Evolutionary conservation across 2,888 invertebrate species (phyloP).

Genomic region (Drosophila conformis): DNA sequence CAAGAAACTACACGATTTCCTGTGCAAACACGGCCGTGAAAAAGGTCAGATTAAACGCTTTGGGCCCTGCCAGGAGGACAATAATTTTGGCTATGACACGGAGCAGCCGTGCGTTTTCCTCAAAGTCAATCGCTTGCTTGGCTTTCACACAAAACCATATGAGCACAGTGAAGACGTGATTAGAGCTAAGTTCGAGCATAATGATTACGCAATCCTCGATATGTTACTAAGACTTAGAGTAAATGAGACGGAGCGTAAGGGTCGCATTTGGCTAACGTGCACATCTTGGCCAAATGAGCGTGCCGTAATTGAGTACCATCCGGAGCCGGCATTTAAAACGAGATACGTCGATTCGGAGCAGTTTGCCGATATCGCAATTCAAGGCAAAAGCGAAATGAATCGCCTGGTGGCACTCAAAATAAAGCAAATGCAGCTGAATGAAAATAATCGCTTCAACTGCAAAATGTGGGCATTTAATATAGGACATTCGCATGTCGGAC

Average conservation of each 20-base stretch:
- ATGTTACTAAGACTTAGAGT: slow-evolving; percentile 1
- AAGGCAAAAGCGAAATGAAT: slow-evolving; percentile 37
- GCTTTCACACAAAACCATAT: slow-evolving; percentile 47
- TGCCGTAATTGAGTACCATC: slow-evolving; percentile 29
- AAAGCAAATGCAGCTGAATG: slow-evolving; percentile 17
- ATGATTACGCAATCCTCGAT: slow-evolving; percentile 19
- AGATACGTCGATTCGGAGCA: slow-evolving; percentile 37
- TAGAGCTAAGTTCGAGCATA: background rate
- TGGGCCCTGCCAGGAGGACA: slow-evolving; percentile 37
- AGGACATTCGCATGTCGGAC: slow-evolving; percentile 13
- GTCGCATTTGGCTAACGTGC: slow-evolving; percentile 60
- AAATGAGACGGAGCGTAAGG: background rate
- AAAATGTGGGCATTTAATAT: slow-evolving; percentile 64
- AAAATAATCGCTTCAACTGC: slow-evolving; percentile 34
- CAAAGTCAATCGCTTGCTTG: slow-evolving; percentile 61
- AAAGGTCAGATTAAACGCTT: slow-evolving; percentile 21
- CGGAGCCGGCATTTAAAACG: slow-evolving; percentile 35
- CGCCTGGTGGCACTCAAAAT: slow-evolving; percentile 61
- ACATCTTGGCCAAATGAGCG: background rate
- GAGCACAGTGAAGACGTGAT: slow-evolving; percentile 14
- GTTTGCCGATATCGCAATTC: slow-evolving; percentile 1
- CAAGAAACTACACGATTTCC: background rate
- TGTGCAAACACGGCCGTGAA: slow-evolving; percentile 24
- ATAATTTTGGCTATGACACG: slow-evolving; percentile 45
- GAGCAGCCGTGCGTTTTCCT: slow-evolving; percentile 59